A percentile compares a stretch with the other conserved stretches of the same genome.
Evolutionary conservation across 2,113 vertebrate genomes (phyloP).

Genomic region (Nothobranchius furzeri): DNA sequence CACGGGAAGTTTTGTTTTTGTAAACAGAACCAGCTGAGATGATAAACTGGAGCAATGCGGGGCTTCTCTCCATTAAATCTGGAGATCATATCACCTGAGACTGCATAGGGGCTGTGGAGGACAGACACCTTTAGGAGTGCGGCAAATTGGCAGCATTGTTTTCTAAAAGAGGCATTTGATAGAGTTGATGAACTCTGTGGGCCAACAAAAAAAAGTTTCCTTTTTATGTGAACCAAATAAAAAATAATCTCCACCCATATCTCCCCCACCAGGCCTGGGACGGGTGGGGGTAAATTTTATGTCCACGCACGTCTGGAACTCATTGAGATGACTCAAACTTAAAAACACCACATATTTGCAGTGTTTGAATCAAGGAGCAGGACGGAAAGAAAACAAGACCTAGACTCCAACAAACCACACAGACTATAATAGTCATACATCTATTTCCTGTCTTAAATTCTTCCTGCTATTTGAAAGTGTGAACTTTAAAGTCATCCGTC

Average conservation of each 20-base stretch:
- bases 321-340: slow-evolving; percentile 53
- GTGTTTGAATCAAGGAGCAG: slow-evolving; percentile 38
- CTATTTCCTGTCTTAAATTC: background rate
- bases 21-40: too few species aligned
- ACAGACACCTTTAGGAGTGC: too few species aligned
- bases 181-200: too few species aligned
- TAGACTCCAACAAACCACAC: background rate
- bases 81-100: too few species aligned
- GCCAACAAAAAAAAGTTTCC: slow-evolving; percentile 16
- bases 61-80: too few species aligned
- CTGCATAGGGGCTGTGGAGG: too few species aligned
- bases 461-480: slow-evolving; percentile 2
- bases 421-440: background rate
- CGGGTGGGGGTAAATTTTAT: slow-evolving; percentile 26
- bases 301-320: slow-evolving; percentile 68
- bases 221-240: slow-evolving; percentile 22
- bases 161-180: too few species aligned
- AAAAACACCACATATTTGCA: slow-evolving; percentile 12
- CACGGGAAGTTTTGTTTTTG: too few species aligned
- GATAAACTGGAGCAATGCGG: too few species aligned
- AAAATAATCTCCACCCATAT: slow-evolving; percentile 45
- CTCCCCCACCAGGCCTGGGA: slow-evolving; percentile 36
- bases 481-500: background rate
- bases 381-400: slow-evolving; percentile 1
- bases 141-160: too few species aligned